Conservation (phyloP, 2,888 invertebrate species). For the Venustoraphidia nigricollis region DNA sequence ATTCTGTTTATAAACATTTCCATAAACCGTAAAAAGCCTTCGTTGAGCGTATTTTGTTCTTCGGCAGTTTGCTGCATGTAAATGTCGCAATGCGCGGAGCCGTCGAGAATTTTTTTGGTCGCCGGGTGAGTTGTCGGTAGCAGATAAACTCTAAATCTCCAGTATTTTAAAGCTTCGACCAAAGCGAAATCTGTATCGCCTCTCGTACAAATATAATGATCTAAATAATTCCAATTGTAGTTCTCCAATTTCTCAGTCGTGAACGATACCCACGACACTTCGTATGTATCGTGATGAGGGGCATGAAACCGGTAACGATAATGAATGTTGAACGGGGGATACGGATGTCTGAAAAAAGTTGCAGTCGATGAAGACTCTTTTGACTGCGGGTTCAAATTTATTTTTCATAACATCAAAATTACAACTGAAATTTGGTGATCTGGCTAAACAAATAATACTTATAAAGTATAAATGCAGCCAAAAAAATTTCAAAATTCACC, state of each 20-base stretch:
- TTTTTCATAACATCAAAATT: too few species aligned
- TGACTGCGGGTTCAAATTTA: too few species aligned
- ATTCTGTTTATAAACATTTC: slow-evolving; percentile 83
- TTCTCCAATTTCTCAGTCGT: slow-evolving; percentile 89
- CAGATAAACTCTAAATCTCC: slow-evolving; percentile 56
- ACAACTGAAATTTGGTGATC: too few species aligned
- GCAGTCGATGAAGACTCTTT: too few species aligned
- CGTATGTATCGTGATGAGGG: slow-evolving; percentile 83
- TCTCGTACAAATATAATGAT: slow-evolving; percentile 89
- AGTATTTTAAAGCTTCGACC: slow-evolving; percentile 54
- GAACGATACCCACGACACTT: slow-evolving; percentile 88
- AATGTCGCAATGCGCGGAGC: slow-evolving; percentile 64
- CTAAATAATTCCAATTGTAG: slow-evolving; percentile 96
- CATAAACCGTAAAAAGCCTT: slow-evolving; percentile 66
- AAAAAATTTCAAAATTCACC: too few species aligned
- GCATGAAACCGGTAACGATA: slow-evolving; percentile 87
- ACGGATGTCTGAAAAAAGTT: slow-evolving; percentile 60
- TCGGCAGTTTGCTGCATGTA: slow-evolving; percentile 46
- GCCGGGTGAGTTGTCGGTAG: slow-evolving; percentile 69
- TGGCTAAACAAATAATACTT: too few species aligned
- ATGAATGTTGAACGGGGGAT: slow-evolving; percentile 82
- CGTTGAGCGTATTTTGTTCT: slow-evolving; percentile 42
- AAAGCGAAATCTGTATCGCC: slow-evolving; percentile 85
- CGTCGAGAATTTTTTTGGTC: slow-evolving; percentile 63
- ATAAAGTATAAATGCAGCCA: too few species aligned